Base-by-base conservation (phyloP, 2,113 vertebrate genomes). In the Pedetes capensis region DNA sequence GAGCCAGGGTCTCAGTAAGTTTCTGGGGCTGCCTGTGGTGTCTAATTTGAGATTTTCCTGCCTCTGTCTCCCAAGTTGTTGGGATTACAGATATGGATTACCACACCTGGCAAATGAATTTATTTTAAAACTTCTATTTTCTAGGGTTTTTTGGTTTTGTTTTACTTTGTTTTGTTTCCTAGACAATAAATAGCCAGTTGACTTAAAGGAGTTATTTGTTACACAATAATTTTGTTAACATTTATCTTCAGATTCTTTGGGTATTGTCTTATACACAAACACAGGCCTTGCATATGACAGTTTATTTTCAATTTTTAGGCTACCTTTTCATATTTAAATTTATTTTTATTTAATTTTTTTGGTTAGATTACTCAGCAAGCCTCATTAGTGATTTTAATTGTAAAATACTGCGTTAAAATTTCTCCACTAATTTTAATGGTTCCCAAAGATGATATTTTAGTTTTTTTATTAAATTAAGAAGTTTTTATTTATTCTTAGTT, bases 321-420 rank as follows among this genome's bases (percentile, higher is more conserved):
- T 92, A 59, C 4, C 8, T 44, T 89, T 92, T n/a, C 32, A 85
- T 44, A 89, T 44, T 94, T 96, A 87, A 68, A 49, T 63, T 83
- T 18, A 61, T 71, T 95, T 90, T 74, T 79, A 74, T 63, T 13
- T 91, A 81, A 64, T 12, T 57, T 72, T 81, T 9, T 93, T 76
- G 34, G 27, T 82, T 63, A 87, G 20, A 25, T 72, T 55, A 89
- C 20, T 2, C 34, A 94, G 39, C 5, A 94, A 32, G 16, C 25
- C 32, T 64, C 71, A 84, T 37, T 81, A 89, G 29, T n/a, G 39
- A 79, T 51, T 92, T 90, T 57, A 87, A 59, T 72, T 92, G 55
- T 75, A 78, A 92, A 91, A 72, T n/a, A 92, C 32, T 95, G 18
- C 16, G 94, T 66, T 80, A 79, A 96, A 96, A 78, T 51, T 47